phyloP scores from a whole-genome alignment of 2,113 vertebrate species.

The Hippocampus abdominalis region DNA sequence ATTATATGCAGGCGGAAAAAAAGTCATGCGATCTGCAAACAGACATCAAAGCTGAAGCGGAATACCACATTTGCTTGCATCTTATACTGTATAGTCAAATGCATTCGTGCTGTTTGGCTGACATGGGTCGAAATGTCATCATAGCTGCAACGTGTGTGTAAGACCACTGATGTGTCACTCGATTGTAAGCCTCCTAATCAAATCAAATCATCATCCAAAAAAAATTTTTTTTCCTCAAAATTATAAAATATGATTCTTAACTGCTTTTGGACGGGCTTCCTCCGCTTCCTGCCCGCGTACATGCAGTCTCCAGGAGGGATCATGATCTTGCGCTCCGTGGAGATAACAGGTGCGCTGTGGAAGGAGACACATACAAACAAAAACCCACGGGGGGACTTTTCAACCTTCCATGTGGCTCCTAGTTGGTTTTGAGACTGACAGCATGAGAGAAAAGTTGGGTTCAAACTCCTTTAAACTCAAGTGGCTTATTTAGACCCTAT shows the following conservation, averaged over 20 bases:
- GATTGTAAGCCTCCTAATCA: not conserved
- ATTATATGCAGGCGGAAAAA: not conserved
- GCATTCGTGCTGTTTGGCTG: not conserved
- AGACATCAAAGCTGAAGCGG: not conserved
- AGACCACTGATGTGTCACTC: too few relatives aligned
- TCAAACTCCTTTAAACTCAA: not conserved
- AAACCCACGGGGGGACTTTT: not conserved
- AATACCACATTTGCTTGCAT: too few relatives aligned
- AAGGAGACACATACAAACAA: not conserved
- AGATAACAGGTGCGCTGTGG: constrained; percentile 71
- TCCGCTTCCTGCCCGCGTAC: constrained; percentile 90
- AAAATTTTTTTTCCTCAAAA: not conserved
- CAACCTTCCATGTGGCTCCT: not conserved
- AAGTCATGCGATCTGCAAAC: not conserved
- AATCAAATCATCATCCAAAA: too few relatives aligned
- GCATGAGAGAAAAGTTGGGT: not conserved
- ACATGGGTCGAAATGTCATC: not conserved
- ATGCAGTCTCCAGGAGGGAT: constrained; percentile 92
- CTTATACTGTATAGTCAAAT: not conserved
- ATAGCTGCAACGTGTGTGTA: not conserved
- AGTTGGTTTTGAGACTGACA: not conserved
- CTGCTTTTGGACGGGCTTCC: constrained; percentile 94
- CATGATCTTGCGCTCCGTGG: constrained; percentile 78
- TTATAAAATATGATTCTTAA: constrained; percentile 68
- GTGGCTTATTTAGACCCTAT: not conserved